These are phyloP conservation scores for Centruroides sculpturatus DNA, from an alignment of 1,140 invertebrate species.

Conservation along the genomic window DNA sequence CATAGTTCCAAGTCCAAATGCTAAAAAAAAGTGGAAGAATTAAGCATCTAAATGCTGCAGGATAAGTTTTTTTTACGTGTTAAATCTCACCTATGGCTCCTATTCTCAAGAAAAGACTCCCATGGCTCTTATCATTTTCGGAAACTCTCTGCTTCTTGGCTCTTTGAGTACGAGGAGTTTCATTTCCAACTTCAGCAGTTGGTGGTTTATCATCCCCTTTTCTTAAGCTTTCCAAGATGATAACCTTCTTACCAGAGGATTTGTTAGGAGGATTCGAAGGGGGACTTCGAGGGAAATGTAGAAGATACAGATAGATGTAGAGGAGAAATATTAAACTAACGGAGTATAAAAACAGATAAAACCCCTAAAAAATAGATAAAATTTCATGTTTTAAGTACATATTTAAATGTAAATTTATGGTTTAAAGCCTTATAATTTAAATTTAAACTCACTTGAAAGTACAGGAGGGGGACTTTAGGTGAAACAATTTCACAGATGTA, in stretches of 20 bases:
- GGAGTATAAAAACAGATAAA: conserved; percentile 93
- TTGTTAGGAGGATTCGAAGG: not conserved
- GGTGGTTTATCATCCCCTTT: conserved; percentile 5
- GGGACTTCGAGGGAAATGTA: conserved; percentile 47
- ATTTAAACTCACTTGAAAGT: conserved; percentile 51
- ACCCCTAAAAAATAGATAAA: conserved; percentile 47
- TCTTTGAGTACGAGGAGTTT: conserved; percentile 5
- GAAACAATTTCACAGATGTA: conserved; percentile 85
- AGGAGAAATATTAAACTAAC: conserved; percentile 87
- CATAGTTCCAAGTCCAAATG: conserved; percentile 91
- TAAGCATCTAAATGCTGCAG: not conserved
- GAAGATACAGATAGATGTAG: conserved; percentile 91
- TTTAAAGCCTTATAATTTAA: too few relatives aligned
- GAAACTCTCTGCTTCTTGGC: conserved; percentile 12
- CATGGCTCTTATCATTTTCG: conserved; percentile 15
- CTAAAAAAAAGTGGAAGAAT: conserved; percentile 2
- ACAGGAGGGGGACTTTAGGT: conserved; percentile 70
- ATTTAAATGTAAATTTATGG: too few relatives aligned
- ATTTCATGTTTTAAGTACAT: too few relatives aligned
- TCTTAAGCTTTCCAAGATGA: conserved; percentile 8
- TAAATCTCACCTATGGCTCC: conserved; percentile 46
- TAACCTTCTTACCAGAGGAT: conserved; percentile 1
- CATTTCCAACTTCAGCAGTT: conserved; percentile 8
- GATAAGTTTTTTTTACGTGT: not conserved
- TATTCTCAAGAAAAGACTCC: conserved; percentile 67